These are phyloP conservation scores for Tinamus guttatus DNA, from an alignment of 2,113 vertebrate species.

Conservation along the genomic window DNA sequence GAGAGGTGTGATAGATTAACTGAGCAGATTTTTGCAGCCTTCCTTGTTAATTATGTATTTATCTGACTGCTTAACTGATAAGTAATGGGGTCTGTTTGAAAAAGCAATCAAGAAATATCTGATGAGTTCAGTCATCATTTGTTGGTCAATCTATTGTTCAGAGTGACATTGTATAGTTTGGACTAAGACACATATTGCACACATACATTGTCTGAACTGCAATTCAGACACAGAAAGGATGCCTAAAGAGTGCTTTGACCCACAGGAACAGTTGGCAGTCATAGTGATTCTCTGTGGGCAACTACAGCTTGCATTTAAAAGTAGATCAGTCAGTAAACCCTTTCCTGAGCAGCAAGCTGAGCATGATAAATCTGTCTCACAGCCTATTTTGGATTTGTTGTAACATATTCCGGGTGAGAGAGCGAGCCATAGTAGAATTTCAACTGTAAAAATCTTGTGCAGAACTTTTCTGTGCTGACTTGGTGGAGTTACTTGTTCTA, in stretches of 20 bases:
- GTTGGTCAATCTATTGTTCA: not conserved
- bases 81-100: not conserved
- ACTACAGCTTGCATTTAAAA: not conserved
- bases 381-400: fast-evolving
- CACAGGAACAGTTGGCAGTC: not conserved
- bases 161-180: not conserved
- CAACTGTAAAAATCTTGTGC: not conserved
- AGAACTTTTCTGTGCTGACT: not conserved
- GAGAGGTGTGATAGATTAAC: not conserved
- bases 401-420: not conserved
- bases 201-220: too few relatives aligned
- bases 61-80: not conserved
- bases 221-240: not conserved
- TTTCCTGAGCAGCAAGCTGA: not conserved
- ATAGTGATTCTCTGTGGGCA: not conserved
- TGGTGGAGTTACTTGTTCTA: not conserved
- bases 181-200: fast-evolving
- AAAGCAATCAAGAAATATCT: not conserved
- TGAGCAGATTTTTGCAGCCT: not conserved
- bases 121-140: not conserved
- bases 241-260: not conserved
- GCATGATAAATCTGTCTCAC: not conserved
- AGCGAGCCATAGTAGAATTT: not conserved
- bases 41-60: fast-evolving
- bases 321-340: not conserved